Percentiles rank a stretch among this genome's conserved stretches.
Conservation (phyloP, 2,113 vertebrate species). For the Natator depressus region DNA sequence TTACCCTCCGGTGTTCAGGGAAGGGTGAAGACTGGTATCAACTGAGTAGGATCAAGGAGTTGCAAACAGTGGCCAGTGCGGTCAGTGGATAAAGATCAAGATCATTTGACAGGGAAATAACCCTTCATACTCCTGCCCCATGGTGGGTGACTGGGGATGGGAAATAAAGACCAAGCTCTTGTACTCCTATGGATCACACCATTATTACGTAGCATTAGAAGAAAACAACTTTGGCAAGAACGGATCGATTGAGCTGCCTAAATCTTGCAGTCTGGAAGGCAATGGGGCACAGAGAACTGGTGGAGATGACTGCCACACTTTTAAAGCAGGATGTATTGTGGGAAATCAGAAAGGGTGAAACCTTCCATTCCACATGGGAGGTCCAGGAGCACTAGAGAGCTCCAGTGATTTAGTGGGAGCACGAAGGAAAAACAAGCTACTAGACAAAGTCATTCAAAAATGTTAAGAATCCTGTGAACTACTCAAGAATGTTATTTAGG, state of each 20-base stretch:
- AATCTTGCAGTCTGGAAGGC: neutral
- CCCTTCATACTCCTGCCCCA: neutral
- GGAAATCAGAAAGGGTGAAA: neutral
- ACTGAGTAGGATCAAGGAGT: neutral
- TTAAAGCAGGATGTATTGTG: neutral
- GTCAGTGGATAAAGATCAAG: neutral
- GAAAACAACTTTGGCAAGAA: neutral
- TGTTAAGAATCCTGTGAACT: neutral
- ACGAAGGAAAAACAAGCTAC: neutral
- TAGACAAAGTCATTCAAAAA: neutral
- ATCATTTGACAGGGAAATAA: neutral
- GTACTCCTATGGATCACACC: neutral
- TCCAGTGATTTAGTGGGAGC: neutral
- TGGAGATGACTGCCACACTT: neutral
- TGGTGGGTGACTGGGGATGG: neutral
- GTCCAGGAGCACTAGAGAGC: neutral
- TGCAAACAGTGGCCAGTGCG: neutral
- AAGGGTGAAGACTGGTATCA: neutral
- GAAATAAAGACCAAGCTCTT: neutral
- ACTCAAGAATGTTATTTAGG: neutral
- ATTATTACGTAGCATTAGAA: neutral
- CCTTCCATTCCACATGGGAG: neutral
- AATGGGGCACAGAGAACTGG: neutral
- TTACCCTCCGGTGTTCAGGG: neutral
- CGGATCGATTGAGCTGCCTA: neutral